Base-by-base conservation (phyloP, 2,888 invertebrate genomes). In the Meloe dianella region DNA sequence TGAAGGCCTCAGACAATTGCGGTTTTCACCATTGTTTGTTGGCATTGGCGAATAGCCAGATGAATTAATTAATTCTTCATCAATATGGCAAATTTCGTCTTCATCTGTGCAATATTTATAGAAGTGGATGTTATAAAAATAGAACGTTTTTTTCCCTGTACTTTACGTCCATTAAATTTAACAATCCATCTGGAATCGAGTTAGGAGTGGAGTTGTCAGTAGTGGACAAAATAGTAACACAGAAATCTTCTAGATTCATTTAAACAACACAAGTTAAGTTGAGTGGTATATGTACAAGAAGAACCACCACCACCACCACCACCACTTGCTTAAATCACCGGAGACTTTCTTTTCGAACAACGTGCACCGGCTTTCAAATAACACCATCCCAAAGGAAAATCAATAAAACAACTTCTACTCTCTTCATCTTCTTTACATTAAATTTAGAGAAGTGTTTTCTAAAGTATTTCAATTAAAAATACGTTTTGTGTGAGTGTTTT, bases 271-370 rank as follows among this genome's bases (percentile, higher is more conserved):
- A 38, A 59, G 57, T 57, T 57, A 57, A 57, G 32, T 59, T 38
- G 59, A 59, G 35, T 59, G 20, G 54, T 24, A 17, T 24, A 22
- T 59, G n/a, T n/a, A n/a, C n/a, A n/a, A 35, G n/a, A 24, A 59
- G 59, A 59, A 35, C 35, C 30, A 47, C 47, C 47, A 24, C 59
- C 35, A 54, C 59, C 12, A 4, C 2, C 27, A 3, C 2, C 27
- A 3, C 29, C 57, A 14, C 59, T 22, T 38, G 32, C 35, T 59
- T 20, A 35, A 59, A 35, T 59, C 59, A 17, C 35, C 30, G 22
- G 59, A 38, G 59, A 59, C 59, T 32, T 59, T 59, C 59, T 59
- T 59, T 22, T 24, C 32, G 59, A 59, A 59, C 59, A 59, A 59
- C 59, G 59, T 59, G 59, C 32, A 59, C 35, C 22, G 59, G 59